These are phyloP conservation scores for Xestia ashworthii DNA, from an alignment of 2,888 invertebrate species.

Conservation along the genomic window DNA sequence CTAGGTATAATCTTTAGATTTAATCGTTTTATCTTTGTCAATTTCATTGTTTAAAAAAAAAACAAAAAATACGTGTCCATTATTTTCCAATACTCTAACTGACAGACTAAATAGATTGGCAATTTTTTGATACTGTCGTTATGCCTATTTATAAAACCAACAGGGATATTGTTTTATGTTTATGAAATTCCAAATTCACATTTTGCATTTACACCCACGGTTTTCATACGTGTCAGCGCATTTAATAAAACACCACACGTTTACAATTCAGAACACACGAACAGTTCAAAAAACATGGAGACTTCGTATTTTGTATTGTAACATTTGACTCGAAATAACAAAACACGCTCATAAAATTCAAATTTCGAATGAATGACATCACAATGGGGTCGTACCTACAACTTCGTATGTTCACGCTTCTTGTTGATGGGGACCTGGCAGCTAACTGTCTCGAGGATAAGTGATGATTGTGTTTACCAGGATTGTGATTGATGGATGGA, in stretches of 20 bases:
- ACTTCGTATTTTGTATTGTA: slow-evolving; percentile 30
- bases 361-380: slow-evolving; percentile 45
- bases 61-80: no score
- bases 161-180: slow-evolving; percentile 7
- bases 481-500: slow-evolving; percentile 71
- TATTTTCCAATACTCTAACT: no score
- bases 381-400: slow-evolving; percentile 32
- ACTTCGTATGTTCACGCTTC: slow-evolving; percentile 46
- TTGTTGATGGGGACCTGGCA: slow-evolving; percentile 46
- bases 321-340: slow-evolving; percentile 55
- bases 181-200: not conserved
- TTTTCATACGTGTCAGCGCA: slow-evolving; percentile 39
- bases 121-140: no score
- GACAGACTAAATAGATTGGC: no score
- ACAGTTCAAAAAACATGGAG: slow-evolving; percentile 36
- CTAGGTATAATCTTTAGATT: no score
- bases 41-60: no score
- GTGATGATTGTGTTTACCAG: slow-evolving; percentile 75
- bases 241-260: slow-evolving; percentile 28
- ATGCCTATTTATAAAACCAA: not conserved
- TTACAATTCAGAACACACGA: slow-evolving; percentile 49
- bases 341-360: slow-evolving; percentile 63
- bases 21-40: no score
- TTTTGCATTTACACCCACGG: not conserved
- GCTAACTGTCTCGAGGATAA: slow-evolving; percentile 69